phyloP scores from a whole-genome alignment of 2,888 invertebrate species.

The Azorinus chamasolen region DNA sequence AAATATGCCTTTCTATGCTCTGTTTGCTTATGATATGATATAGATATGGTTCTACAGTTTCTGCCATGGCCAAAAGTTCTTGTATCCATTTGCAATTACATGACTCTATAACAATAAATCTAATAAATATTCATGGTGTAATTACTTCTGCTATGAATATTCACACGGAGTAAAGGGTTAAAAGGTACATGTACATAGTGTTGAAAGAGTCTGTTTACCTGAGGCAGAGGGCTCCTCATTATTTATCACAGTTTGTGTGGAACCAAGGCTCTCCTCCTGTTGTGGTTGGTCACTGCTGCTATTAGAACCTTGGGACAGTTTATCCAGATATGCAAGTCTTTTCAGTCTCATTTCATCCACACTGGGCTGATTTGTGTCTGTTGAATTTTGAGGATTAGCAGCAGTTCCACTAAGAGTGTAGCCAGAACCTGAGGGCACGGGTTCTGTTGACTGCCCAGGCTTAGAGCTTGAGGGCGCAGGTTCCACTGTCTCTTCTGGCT shows the following conservation, averaged over 20 bases:
- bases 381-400: constrained; percentile 11
- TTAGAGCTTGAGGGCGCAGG: constrained; percentile 2
- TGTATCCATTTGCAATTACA: too few species aligned
- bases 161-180: too few species aligned
- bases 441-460: background rate
- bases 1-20: too few species aligned
- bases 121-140: too few species aligned
- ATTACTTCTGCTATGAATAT: too few species aligned
- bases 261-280: background rate
- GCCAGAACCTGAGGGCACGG: background rate
- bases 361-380: constrained; percentile 33
- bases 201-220: too few species aligned
- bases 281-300: background rate
- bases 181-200: too few species aligned
- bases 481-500: constrained; percentile 9
- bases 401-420: constrained; percentile 3
- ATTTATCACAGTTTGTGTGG: constrained; percentile 4
- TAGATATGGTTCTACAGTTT: too few species aligned
- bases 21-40: too few species aligned
- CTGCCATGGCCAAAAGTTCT: too few species aligned
- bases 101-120: too few species aligned
- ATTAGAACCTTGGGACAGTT: constrained; percentile 19
- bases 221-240: background rate
- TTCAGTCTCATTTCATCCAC: constrained; percentile 76
- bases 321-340: constrained; percentile 75